These are phyloP conservation scores for Lepidotrigona ventralis DNA, from an alignment of 1,140 invertebrate genomes.

Conservation along the genomic window DNA sequence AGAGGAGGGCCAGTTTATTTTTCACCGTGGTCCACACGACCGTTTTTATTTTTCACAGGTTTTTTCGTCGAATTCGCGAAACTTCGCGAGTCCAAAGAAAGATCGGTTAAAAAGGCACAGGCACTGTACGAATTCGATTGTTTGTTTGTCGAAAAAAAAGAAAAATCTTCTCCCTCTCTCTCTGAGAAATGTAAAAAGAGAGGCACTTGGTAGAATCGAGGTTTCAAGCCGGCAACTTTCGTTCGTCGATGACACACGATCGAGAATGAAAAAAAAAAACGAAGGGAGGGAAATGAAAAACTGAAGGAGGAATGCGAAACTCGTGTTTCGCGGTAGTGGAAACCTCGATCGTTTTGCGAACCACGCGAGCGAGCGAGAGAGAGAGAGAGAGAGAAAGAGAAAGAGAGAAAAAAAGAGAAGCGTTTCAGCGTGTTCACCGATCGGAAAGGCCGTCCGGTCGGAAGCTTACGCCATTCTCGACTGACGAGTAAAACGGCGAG, in stretches of 20 bases:
- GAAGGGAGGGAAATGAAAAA: background rate
- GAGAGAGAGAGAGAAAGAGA: too few relatives aligned
- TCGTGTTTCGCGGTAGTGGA: background rate
- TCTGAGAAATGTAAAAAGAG: background rate
- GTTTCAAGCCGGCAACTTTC: background rate
- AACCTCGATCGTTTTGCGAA: background rate
- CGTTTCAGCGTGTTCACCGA: slow-evolving; percentile 18
- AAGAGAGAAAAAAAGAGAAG: background rate
- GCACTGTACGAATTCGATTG: background rate
- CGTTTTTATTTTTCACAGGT: background rate
- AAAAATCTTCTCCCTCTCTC: background rate
- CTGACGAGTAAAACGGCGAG: slow-evolving; percentile 54
- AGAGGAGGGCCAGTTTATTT: background rate
- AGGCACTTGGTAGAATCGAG: slow-evolving; percentile 10
- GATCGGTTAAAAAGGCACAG: background rate
- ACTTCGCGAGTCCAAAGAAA: background rate
- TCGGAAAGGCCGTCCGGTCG: slow-evolving; percentile 45
- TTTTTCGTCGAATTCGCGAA: background rate
- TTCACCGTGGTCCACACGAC: background rate
- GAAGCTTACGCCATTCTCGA: slow-evolving; percentile 60
- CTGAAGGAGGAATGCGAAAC: background rate
- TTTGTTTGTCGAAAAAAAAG: background rate
- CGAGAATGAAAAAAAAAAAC: background rate
- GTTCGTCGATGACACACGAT: background rate
- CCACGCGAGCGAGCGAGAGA: too few relatives aligned